Evolutionary conservation across 2,797 vertebrate species (phyloP).

Genomic region (Argyrosomus regius): DNA sequence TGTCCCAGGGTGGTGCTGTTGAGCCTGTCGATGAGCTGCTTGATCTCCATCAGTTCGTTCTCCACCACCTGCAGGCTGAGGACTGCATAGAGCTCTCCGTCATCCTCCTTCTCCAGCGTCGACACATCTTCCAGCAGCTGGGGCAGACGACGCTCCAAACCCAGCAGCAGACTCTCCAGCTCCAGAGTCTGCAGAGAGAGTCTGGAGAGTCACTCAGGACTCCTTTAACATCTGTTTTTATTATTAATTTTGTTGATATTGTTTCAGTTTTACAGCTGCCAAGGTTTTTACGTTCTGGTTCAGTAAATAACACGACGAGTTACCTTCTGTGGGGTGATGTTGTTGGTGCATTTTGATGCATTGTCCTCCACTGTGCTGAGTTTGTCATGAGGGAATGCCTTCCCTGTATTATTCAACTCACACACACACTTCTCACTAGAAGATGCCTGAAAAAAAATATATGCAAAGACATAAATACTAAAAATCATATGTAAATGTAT

Average conservation of each 20-base stretch:
- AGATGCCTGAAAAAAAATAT: constrained; percentile 19
- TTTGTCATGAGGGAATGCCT: constrained; percentile 73
- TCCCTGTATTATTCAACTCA: constrained; percentile 64
- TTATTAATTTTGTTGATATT: no score
- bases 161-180: constrained; percentile 72
- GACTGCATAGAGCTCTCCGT: constrained; percentile 73
- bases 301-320: neutral
- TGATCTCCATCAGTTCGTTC: constrained; percentile 79
- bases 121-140: constrained; percentile 70
- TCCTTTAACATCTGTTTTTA: neutral
- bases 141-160: constrained; percentile 74
- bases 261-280: no score
- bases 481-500: neutral
- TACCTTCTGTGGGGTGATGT: constrained; percentile 70
- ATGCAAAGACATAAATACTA: neutral
- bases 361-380: constrained; percentile 47
- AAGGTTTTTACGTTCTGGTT: neutral
- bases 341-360: constrained; percentile 64
- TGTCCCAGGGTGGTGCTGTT: constrained; percentile 56
- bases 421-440: constrained; percentile 67
- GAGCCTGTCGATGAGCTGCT: constrained; percentile 70
- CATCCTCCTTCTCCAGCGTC: constrained; percentile 78
- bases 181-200: constrained; percentile 59
- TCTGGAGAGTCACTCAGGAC: neutral
- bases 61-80: constrained; percentile 80